phyloP scores from a whole-genome alignment of 2,888 invertebrate species.

The Trichogramma dendrolimi region DNA sequence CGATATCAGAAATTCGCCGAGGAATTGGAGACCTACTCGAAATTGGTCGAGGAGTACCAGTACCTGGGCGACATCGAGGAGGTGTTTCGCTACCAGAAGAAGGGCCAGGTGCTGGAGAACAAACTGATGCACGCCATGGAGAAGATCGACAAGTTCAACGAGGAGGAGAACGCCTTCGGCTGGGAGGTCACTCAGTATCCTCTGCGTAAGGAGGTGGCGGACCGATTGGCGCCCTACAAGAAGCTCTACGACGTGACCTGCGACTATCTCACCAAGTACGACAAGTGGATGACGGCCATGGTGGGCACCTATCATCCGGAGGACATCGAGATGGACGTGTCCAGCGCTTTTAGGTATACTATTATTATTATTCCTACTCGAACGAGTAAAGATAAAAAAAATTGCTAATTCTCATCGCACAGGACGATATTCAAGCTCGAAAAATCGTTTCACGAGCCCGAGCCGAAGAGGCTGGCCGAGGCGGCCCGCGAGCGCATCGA shows the following conservation, averaged over 20 bases:
- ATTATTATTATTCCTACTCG: no score
- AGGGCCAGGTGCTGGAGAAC: slow-evolving; percentile 72
- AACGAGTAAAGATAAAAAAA: not conserved
- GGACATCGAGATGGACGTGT: slow-evolving; percentile 79
- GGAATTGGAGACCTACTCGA: slow-evolving; percentile 74
- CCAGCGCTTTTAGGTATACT: slow-evolving; percentile 51
- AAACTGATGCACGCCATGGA: slow-evolving; percentile 71
- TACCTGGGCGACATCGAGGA: slow-evolving; percentile 81
- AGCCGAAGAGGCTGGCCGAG: slow-evolving; percentile 68
- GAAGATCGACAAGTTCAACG: slow-evolving; percentile 84
- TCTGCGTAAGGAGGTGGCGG: slow-evolving; percentile 70
- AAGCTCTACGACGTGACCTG: slow-evolving; percentile 81
- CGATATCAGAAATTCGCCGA: slow-evolving; percentile 78
- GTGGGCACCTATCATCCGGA: slow-evolving; percentile 83
- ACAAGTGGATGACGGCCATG: slow-evolving; percentile 76
- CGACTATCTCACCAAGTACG: slow-evolving; percentile 78
- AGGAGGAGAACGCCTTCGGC: slow-evolving; percentile 84
- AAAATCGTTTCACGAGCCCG: slow-evolving; percentile 76
- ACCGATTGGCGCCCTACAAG: slow-evolving; percentile 79
- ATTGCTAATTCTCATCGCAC: slow-evolving; percentile 1
- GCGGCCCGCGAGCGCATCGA: slow-evolving; percentile 73
- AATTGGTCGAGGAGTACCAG: slow-evolving; percentile 80
- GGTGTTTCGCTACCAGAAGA: slow-evolving; percentile 75
- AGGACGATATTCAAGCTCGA: slow-evolving; percentile 85
- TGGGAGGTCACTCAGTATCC: slow-evolving; percentile 89